These are phyloP conservation scores for Choloepus hoffmanni DNA, from an alignment of 2,113 vertebrate genomes.

Conservation along the genomic window DNA sequence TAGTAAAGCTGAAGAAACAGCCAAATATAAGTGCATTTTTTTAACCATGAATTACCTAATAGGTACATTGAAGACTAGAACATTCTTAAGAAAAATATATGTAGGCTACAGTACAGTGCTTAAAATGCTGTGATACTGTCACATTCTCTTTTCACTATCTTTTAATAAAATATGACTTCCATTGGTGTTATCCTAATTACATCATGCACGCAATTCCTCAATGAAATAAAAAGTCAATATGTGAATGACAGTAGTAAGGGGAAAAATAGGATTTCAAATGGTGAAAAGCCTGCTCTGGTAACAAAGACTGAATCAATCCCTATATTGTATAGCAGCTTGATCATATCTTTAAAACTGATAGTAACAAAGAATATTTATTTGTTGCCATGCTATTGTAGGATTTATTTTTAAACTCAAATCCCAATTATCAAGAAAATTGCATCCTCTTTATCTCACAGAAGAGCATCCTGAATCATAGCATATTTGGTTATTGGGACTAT, in stretches of 20 bases:
- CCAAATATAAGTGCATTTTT: constrained; percentile 69
- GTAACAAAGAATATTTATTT: constrained; percentile 86
- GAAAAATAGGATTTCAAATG: constrained; percentile 79
- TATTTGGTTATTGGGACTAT: constrained; percentile 88
- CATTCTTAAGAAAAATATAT: constrained; percentile 57
- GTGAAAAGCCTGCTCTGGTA: constrained; percentile 77
- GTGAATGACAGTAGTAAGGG: constrained; percentile 71
- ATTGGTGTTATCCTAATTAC: constrained; percentile 82
- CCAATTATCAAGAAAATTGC: constrained; percentile 86
- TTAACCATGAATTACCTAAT: constrained; percentile 59
- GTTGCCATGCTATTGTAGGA: constrained; percentile 81
- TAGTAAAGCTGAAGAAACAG: constrained; percentile 64
- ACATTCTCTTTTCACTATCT: constrained; percentile 74
- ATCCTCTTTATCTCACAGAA: constrained; percentile 85
- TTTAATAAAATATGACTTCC: constrained; percentile 83
- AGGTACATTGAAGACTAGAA: constrained; percentile 9
- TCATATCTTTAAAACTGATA: constrained; percentile 84
- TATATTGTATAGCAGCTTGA: constrained; percentile 79
- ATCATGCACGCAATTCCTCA: constrained; percentile 72
- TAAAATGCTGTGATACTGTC: constrained; percentile 70
- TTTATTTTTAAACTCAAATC: constrained; percentile 86
- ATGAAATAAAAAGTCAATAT: constrained; percentile 84
- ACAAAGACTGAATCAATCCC: constrained; percentile 82
- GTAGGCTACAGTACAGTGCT: constrained; percentile 50
- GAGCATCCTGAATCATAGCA: constrained; percentile 83